Percentiles rank a stretch among this genome's conserved stretches.
Conservation (phyloP, 2,888 invertebrate genomes). For the Hyposoter dolosus region DNA sequence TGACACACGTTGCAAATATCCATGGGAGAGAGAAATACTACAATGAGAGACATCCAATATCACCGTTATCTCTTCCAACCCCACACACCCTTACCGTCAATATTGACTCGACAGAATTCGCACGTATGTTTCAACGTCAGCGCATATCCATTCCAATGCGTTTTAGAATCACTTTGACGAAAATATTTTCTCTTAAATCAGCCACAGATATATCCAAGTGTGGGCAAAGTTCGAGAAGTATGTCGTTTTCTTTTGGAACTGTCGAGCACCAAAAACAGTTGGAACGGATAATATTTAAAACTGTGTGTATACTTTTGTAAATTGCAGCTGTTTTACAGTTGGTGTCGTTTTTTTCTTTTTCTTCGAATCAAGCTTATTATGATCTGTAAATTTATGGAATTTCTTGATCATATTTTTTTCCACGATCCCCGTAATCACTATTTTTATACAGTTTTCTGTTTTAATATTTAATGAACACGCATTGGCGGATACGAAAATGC, state of each 20-base stretch:
- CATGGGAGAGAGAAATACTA: slow-evolving; percentile 70
- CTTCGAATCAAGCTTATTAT: not conserved
- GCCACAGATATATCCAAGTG: not conserved
- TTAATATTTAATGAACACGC: slow-evolving; percentile 61
- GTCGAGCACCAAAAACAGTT: not conserved
- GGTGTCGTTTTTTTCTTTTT: not conserved
- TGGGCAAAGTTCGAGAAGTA: not conserved
- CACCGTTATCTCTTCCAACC: slow-evolving; percentile 80
- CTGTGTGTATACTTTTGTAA: not conserved
- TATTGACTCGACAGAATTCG: slow-evolving; percentile 79
- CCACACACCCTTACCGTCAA: slow-evolving; percentile 75
- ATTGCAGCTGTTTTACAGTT: not conserved
- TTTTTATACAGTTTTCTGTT: slow-evolving; percentile 38
- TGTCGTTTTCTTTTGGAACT: not conserved
- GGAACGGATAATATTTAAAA: not conserved
- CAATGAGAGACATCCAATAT: slow-evolving; percentile 82
- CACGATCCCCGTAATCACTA: slow-evolving; percentile 20
- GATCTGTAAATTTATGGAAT: not conserved
- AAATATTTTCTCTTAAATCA: not conserved
- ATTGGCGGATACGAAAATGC: slow-evolving; percentile 22
- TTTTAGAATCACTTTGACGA: slow-evolving; percentile 32
- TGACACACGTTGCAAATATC: slow-evolving; percentile 61
- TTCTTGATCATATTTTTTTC: not conserved
- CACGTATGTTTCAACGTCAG: slow-evolving; percentile 50
- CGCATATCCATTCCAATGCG: not conserved